Evolutionary conservation across 2,113 vertebrate genomes (phyloP).

Genomic region (Dermatemys mawii): DNA sequence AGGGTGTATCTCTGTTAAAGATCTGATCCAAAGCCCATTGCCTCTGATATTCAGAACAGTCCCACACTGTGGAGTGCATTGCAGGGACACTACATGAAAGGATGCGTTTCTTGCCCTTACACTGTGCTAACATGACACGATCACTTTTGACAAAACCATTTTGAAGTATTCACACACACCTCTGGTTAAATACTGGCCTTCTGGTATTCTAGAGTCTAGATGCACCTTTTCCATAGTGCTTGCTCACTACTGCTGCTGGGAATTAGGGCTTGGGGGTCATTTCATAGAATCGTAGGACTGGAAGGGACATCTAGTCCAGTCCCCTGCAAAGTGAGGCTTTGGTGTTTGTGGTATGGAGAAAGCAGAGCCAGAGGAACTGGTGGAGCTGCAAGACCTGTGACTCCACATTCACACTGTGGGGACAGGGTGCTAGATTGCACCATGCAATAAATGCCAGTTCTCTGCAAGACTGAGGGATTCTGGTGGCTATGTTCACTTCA

Average conservation of each 20-base stretch:
- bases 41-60: background rate
- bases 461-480: background rate
- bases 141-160: background rate
- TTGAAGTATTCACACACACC: background rate
- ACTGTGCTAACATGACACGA: background rate
- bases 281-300: background rate
- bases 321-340: background rate
- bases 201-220: background rate
- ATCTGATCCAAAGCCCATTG: background rate
- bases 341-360: background rate
- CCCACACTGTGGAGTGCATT: background rate
- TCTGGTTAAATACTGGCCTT: background rate
- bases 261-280: background rate
- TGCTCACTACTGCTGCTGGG: background rate
- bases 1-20: background rate
- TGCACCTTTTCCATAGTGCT: background rate
- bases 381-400: background rate
- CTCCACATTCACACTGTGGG: background rate
- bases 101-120: background rate
- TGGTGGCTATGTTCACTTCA: background rate
- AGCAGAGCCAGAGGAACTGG: too few species aligned
- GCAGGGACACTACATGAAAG: too few species aligned
- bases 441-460: background rate
- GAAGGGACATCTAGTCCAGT: too few species aligned
- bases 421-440: background rate